Percentiles rank a stretch among this genome's conserved stretches.
Conservation (phyloP, 2,797 vertebrate species). For the Cuniculus paca region DNA sequence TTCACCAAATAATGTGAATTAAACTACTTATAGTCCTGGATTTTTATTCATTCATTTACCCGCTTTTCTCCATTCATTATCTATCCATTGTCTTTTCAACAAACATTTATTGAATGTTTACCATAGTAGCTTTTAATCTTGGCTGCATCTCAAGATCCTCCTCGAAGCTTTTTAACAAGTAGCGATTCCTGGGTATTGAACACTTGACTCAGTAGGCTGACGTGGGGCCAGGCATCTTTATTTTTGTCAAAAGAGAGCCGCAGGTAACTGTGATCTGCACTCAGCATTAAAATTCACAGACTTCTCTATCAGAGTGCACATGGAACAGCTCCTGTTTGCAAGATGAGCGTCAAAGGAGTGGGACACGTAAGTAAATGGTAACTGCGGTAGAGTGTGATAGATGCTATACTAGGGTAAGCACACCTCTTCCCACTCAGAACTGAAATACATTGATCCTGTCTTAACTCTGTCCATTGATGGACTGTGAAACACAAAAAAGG, state of each 20-base stretch:
- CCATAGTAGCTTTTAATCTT: conserved; percentile 64
- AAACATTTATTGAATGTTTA: conserved; percentile 60
- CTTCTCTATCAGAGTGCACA: conserved; percentile 15
- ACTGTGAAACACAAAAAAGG: neutral
- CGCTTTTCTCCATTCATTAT: conserved; percentile 30
- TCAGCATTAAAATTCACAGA: neutral
- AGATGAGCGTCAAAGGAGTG: neutral
- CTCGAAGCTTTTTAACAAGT: conserved; percentile 39
- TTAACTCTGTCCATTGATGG: neutral
- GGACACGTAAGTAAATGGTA: neutral
- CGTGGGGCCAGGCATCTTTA: neutral
- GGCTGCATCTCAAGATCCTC: conserved; percentile 47
- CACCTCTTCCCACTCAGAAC: neutral
- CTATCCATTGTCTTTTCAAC: conserved; percentile 60
- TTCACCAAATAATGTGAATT: neutral
- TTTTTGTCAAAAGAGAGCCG: conserved; percentile 30
- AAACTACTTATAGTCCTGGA: conserved; percentile 28
- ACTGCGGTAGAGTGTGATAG: neutral
- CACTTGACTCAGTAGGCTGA: neutral
- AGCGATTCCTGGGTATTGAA: conserved; percentile 12
- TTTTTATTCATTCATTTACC: conserved; percentile 14
- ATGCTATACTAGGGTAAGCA: neutral
- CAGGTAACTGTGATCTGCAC: neutral
- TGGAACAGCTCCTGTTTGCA: neutral
- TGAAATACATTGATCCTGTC: neutral